These are phyloP conservation scores for Catharus fuscescens DNA, from an alignment of 2,113 vertebrate species.

Conservation along the genomic window DNA sequence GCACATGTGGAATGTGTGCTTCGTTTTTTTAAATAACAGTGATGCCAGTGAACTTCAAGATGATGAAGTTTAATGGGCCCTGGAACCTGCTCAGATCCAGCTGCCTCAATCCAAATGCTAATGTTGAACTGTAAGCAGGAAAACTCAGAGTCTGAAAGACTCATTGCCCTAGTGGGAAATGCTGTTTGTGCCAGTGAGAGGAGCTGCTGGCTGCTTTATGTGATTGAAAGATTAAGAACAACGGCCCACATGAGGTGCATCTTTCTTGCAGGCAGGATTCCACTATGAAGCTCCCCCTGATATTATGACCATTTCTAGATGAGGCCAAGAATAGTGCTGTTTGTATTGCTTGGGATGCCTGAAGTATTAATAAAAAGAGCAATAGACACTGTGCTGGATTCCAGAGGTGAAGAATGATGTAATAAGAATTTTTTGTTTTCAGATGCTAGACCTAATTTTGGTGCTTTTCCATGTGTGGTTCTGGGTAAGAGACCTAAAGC, in stretches of 20 bases:
- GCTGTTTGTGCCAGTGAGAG: slow-evolving; percentile 29
- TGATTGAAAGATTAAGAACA: slow-evolving; percentile 40
- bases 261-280: slow-evolving; percentile 52
- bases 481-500: background rate
- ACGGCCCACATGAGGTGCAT: slow-evolving; percentile 1
- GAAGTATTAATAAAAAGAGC: slow-evolving; percentile 28
- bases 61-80: slow-evolving; percentile 63
- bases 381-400: background rate
- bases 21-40: slow-evolving; percentile 38
- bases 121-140: background rate
- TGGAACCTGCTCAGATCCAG: slow-evolving; percentile 64
- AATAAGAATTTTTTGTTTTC: background rate
- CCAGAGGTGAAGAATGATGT: slow-evolving; percentile 35
- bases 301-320: background rate
- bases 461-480: background rate
- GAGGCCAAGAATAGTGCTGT: slow-evolving; percentile 45
- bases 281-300: background rate
- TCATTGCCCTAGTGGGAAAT: slow-evolving; percentile 17
- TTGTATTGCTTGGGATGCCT: background rate
- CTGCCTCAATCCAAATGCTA: slow-evolving; percentile 39
- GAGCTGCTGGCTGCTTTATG: background rate
- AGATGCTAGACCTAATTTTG: slow-evolving; percentile 3
- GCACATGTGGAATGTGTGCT: slow-evolving; percentile 66
- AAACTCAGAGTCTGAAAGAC: slow-evolving; percentile 42
- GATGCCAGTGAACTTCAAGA: slow-evolving; percentile 70